Evolutionary conservation across 92 coral and sea anemone genomes (phyloP), one percentile per base, ranked within the genome.

Genomic region (Parazoanthus swiftii): DNA sequence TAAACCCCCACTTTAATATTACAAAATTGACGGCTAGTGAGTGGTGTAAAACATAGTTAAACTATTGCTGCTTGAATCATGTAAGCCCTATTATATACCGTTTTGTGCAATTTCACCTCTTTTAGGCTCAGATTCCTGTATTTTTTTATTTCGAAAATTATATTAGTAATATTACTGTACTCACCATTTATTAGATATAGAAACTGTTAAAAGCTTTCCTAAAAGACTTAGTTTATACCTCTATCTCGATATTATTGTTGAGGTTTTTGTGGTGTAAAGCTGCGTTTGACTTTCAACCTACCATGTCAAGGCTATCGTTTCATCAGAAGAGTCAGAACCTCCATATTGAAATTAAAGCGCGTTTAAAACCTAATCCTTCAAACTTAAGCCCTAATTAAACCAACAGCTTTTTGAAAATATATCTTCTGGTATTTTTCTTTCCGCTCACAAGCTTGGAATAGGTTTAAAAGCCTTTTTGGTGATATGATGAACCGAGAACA

Each of bases 301-400:
- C 33, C 58, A 33, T 15, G 42, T 16, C 35, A 54, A 26, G 23
- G 18, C 44, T 82, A 68, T 82, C 86, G 8, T 37, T 81, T 58
- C 33, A 78, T 82, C 58, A 38, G 58, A 11, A 74, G 66, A 44
- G 44, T 72, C 44, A 7, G 80, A 63, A 18, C 70, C 70, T 63
- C 26, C 70, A 16, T 58, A 67, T 23, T 56, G 37, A 4, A 80
- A 80, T 80, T 58, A 80, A 80, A 80, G 59, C 26, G 85, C 43
- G 85, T 56, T 58, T 56, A 79, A 50, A 51, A 80, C 33, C 65
- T 50, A 54, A 6, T 38, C 26, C 33, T 2, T 23, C 4, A 21
- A 23, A 5, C 59, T 42, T 3, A 80, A 15, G 29, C 63, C 9
- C 71, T 51, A 14, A 56, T n/a, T 44, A 33, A 80, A 56, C 29